Conservation (phyloP, 2,888 invertebrate species). For the Tenthredo scrophulariae region DNA sequence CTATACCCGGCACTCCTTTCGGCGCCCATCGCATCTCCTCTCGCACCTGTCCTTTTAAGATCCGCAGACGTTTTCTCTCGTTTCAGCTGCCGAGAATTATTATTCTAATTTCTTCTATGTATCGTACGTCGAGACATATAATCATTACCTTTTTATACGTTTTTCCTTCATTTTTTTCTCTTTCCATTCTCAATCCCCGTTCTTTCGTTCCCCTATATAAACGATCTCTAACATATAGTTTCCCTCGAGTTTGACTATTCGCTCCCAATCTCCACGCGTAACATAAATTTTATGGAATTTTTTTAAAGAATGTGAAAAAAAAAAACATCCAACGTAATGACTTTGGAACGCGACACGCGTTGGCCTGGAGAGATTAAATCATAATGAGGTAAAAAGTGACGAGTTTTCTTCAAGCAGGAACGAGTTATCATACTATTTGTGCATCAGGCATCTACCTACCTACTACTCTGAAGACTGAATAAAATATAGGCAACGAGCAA, state of each 20-base stretch:
- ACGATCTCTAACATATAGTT: not conserved
- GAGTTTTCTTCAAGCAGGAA: no score
- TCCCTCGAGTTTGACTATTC: not conserved
- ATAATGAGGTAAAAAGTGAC: not conserved
- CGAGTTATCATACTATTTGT: not conserved
- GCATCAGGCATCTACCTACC: not conserved
- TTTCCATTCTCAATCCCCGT: not conserved
- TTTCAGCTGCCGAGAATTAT: conserved; percentile 43
- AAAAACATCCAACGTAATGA: not conserved
- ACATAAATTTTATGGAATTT: not conserved
- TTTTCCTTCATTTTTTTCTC: not conserved
- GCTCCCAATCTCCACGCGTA: not conserved
- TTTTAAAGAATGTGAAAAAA: not conserved
- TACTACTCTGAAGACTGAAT: not conserved
- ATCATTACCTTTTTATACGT: not conserved
- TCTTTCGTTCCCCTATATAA: not conserved
- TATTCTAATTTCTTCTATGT: not conserved
- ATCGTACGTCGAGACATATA: not conserved
- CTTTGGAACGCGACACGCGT: not conserved
- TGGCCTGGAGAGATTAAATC: not conserved
- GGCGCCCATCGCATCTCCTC: conserved; percentile 48
- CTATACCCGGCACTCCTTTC: conserved; percentile 42
- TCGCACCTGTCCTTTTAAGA: conserved; percentile 47
- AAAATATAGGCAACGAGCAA: not conserved
- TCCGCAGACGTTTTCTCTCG: conserved; percentile 35